phyloP scores from a whole-genome alignment of 2,797 vertebrate genomes.

The Aplochiton taeniatus region DNA sequence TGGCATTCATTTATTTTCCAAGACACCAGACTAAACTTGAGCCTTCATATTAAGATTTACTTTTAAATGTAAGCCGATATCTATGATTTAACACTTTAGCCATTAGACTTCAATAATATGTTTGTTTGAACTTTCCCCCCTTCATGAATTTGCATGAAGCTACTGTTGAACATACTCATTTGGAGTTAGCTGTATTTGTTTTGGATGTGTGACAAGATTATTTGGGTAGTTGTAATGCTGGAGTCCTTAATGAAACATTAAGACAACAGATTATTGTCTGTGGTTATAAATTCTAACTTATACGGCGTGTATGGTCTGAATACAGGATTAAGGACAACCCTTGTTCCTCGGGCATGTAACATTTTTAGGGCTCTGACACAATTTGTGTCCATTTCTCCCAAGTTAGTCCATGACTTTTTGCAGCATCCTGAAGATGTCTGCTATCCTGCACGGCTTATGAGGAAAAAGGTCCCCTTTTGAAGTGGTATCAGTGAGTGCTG shows the following conservation, averaged over 20 bases:
- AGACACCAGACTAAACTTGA: no score
- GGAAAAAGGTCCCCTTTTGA: constrained; percentile 20
- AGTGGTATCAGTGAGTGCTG: constrained; percentile 22
- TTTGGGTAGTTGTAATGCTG: constrained; percentile 58
- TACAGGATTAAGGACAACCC: background rate
- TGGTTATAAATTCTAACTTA: background rate
- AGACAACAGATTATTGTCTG: constrained; percentile 9
- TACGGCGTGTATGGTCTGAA: background rate
- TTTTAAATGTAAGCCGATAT: constrained; percentile 57
- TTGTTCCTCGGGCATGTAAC: background rate
- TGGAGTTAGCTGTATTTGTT: constrained; percentile 58
- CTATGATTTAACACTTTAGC: constrained; percentile 39
- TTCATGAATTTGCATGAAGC: constrained; percentile 46
- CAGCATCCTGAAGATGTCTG: background rate
- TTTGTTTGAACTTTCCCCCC: constrained; percentile 61
- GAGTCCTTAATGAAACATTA: constrained; percentile 43
- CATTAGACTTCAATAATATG: constrained; percentile 54
- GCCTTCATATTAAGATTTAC: no score
- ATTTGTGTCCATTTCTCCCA: constrained; percentile 22
- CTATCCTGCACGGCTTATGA: constrained; percentile 13
- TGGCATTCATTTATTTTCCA: no score
- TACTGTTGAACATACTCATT: constrained; percentile 45
- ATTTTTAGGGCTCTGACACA: constrained; percentile 13
- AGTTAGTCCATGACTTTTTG: constrained; percentile 30
- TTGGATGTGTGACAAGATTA: constrained; percentile 59